Base-by-base conservation (phyloP, 2,113 vertebrate genomes). In the Tiliqua scincoides region DNA sequence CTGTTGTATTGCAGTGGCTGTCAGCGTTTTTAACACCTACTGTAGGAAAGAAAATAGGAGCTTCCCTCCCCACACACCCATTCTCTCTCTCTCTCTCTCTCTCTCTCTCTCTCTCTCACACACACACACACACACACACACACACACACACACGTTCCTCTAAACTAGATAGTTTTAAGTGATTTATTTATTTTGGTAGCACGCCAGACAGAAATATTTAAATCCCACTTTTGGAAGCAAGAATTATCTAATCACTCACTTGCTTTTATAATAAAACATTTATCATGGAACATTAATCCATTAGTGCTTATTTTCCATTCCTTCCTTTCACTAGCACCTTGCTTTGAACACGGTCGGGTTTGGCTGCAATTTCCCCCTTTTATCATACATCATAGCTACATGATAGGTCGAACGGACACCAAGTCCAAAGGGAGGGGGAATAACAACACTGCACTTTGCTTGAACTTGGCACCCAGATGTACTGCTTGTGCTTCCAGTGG, bases 171-270 rank as follows among this genome's bases (percentile, higher is more conserved):
- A 93, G 82, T 91, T n/a, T n/a, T 90, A 94, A 94, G 91, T 91
- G 94, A 96, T 95, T 94, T 94, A 96, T 96, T 95, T 96, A 94
- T 89, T 94, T 95, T 97, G 96, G 95, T 94, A 91, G 43, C 43
- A 65, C 90, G 95, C 96, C 96, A 97, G 91, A 87, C 48, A 93
- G 92, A 94, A 93, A 95, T 94, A 96, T 95, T 95, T 96, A 95
- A 96, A 96, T 96, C 92, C 85, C 93, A 85, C 93, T 92, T 93
- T 96, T 96, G 94, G 95, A 96, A 95, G 95, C 92, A 95, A 94
- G 92, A 96, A 96, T 96, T 97, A 96, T 97, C 96, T 97, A 97
- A 97, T 96, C 96, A 95, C 94, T 96, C 91, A 90, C 94, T 94
- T 94, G 93, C 93, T 95, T 93, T 96, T 95, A 92, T 93, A 96